Base-by-base conservation (phyloP, 2,888 invertebrate genomes). In the Minunthozetes semirufus region DNA sequence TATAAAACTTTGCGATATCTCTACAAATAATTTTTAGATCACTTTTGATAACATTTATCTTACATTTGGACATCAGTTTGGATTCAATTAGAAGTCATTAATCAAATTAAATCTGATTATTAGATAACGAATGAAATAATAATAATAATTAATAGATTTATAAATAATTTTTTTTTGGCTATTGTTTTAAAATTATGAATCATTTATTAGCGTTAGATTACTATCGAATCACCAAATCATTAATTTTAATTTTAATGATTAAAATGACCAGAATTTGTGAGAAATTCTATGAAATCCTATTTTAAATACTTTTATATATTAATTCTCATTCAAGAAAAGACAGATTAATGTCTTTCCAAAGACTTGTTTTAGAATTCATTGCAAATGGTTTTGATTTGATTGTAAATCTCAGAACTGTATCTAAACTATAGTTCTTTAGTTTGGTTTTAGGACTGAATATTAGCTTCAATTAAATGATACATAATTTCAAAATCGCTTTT, bases 251-350 rank as follows among this genome's bases (percentile, higher is more conserved):
- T n/a, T 63, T 63, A 63, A 63, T 63, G 29, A 63, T 63, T 25
- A 33, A 29, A 63, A 29, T 63, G 63, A 63, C 63, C 63, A 63
- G 63, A 63, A 63, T 63, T 63, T 27, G 29, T 15, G 63, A 63
- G 6, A 63, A 33, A 56, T 50, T 50, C 8, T 50, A 50, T n/a
- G n/a, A 50, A 50, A 50, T 9, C 42, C 6, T 42, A 42, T 42
- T 9, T 42, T 42, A 42, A 42, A 9, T 42, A 42, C 8, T 42
- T 6, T 42, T 42, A 42, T 42, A 42, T 9, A 42, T 42, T 42
- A 6, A 42, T 42, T 42, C 13, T 13, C 13, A 13, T 42, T 6
- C 9, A 48, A 17, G 48, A 48, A 11, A 17, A n/a, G n/a, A n/a
- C n/a, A n/a, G n/a, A n/a, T n/a, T n/a, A n/a, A n/a, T 48, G 4